Evolutionary conservation across 2,113 vertebrate species (phyloP).

Genomic region (Crotalus helleri): DNA sequence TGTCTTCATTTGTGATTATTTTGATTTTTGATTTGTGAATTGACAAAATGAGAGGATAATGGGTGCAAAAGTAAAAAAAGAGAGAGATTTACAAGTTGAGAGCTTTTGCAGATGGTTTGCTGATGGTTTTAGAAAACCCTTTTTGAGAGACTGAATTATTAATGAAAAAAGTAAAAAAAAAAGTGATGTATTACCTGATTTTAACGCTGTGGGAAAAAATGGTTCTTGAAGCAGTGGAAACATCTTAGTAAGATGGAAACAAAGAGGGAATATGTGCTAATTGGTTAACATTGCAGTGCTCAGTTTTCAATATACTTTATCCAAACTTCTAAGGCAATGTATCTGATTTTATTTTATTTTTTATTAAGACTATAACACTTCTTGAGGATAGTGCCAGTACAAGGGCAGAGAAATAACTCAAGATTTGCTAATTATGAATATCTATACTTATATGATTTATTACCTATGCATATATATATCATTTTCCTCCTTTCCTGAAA

Average conservation of each 20-base stretch:
- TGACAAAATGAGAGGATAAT: neutral
- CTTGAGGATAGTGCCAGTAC: neutral
- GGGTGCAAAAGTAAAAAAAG: neutral
- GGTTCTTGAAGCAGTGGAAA: neutral
- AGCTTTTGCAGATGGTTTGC: neutral
- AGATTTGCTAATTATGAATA: neutral
- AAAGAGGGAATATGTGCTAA: neutral
- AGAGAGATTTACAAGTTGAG: neutral
- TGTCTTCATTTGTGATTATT: neutral
- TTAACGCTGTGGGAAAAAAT: neutral
- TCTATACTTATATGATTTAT: neutral
- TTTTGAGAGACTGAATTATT: neutral
- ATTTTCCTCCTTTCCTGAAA: neutral
- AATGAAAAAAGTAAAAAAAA: neutral
- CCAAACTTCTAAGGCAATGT: neutral
- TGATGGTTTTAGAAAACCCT: neutral
- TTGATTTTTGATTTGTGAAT: neutral
- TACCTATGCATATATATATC: neutral
- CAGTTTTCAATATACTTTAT: neutral
- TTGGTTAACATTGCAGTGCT: neutral
- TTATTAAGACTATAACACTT: neutral
- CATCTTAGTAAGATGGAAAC: neutral
- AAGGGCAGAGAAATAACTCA: neutral
- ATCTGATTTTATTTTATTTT: neutral
- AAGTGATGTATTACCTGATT: neutral